A percentile compares a stretch with the other conserved stretches of the same genome.
These are phyloP conservation scores for Rhynchonycteris naso DNA, from an alignment of 2,797 vertebrate genomes.

Conservation along the genomic window DNA sequence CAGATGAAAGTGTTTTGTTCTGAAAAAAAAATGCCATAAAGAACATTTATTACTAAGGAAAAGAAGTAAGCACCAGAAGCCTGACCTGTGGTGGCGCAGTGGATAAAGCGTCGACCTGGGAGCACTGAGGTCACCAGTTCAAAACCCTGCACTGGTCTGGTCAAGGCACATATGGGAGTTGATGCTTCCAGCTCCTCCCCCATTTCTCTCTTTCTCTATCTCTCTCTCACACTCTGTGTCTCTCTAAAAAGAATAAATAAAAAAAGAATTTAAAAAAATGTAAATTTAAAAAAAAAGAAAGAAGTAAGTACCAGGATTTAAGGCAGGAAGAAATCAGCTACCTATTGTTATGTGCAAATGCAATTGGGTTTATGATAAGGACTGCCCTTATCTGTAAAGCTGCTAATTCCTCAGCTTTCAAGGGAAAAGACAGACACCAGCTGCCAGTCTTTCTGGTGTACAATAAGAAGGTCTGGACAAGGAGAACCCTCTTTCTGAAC, in stretches of 20 bases:
- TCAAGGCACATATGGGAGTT: no score
- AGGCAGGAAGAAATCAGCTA: neutral
- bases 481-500: neutral
- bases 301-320: neutral
- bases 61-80: no score
- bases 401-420: neutral
- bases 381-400: neutral
- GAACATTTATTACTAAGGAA: neutral
- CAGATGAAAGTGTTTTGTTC: neutral
- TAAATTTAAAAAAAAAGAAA: no score
- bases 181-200: no score
- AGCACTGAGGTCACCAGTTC: no score
- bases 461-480: neutral
- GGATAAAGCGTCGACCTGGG: no score
- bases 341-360: neutral
- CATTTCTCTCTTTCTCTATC: no score
- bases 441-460: neutral
- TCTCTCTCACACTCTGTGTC: no score
- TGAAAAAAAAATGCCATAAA: neutral
- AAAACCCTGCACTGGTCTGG: no score
- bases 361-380: neutral
- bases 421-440: neutral
- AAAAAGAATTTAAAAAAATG: no score
- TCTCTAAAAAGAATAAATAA: no score
- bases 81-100: no score